Conservation (phyloP, 1,140 invertebrate species). For the Nylanderia fulva region DNA sequence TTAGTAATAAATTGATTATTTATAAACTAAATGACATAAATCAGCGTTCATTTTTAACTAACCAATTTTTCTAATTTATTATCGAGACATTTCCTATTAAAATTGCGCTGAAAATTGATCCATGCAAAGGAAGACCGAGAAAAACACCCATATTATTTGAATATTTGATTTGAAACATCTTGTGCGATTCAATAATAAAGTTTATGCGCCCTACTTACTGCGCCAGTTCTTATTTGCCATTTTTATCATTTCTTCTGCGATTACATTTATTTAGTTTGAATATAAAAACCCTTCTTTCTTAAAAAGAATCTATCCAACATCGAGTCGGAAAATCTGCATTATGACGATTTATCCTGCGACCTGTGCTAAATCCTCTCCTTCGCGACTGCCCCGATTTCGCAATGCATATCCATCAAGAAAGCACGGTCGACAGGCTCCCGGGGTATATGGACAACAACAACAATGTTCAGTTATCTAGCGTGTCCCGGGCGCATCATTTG, state of each 20-base stretch:
- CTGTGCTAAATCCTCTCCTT: neutral
- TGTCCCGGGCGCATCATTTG: slow-evolving; percentile 9
- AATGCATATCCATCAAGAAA: neutral
- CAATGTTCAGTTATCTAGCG: neutral
- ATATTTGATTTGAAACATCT: too few species aligned
- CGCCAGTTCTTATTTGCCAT: too few species aligned
- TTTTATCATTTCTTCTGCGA: neutral
- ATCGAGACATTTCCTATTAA: too few species aligned
- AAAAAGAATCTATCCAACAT: neutral
- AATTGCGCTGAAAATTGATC: too few species aligned
- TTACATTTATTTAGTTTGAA: neutral
- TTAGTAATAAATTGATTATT: neutral
- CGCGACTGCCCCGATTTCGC: slow-evolving; percentile 12
- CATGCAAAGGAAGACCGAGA: too few species aligned
- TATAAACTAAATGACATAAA: neutral
- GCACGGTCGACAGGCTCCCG: neutral
- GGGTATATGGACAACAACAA: neutral
- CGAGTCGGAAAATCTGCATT: too few species aligned
- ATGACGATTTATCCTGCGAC: neutral
- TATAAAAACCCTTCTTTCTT: neutral
- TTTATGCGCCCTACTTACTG: too few species aligned
- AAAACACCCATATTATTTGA: too few species aligned
- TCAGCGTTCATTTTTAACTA: too few species aligned
- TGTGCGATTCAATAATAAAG: too few species aligned
- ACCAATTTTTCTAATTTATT: too few species aligned